Evolutionary conservation across 2,888 invertebrate genomes (phyloP), one percentile per base, ranked within the genome.

Genomic region (Helicoverpa assulta): DNA sequence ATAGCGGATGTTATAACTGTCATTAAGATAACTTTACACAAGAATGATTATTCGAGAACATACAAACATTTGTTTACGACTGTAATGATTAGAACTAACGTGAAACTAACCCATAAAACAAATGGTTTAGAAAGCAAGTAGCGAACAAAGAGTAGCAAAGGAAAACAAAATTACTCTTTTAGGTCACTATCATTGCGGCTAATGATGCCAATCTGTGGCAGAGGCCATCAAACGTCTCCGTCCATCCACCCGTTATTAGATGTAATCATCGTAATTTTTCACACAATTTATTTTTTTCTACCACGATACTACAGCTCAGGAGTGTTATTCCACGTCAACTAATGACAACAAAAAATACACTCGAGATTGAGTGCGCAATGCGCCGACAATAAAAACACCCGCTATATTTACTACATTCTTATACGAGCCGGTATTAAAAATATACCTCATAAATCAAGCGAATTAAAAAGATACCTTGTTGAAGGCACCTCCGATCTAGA

Each of bases 211-310:
- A 94, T 92, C 93, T 92, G 88, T 89, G 89, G 88, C 90, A 89
- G 89, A 84, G 90, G 89, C 92, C 91, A 93, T 94, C 94, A 93
- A 90, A 91, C 91, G 89, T 89, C 90, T 88, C 88, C 87, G 89
- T 77, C 89, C 89, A 89, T 88, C 92, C 88, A 89, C 82, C 88
- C 90, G 91, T 95, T 94, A 95, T 94, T 95, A 94, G 89, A 92
- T 89, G 93, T 94, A 95, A 95, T 95, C 95, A 94, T 94, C 91
- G 94, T 94, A 94, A 95, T 95, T 95, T 95, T 95, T 95, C 95
- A 95, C 95, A 94, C 95, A 94, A 94, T 95, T 93, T 94, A 91
- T 94, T 95, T 94, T 92, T 93, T 91, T 88, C 81, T 89, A 87
- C 87, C 87, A 86, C 90, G 89, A 87, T 90, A 91, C 90, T 89